Evolutionary conservation across 2,797 vertebrate species (phyloP), one percentile per base, ranked within the genome.

Genomic region (Danio tinwini): DNA sequence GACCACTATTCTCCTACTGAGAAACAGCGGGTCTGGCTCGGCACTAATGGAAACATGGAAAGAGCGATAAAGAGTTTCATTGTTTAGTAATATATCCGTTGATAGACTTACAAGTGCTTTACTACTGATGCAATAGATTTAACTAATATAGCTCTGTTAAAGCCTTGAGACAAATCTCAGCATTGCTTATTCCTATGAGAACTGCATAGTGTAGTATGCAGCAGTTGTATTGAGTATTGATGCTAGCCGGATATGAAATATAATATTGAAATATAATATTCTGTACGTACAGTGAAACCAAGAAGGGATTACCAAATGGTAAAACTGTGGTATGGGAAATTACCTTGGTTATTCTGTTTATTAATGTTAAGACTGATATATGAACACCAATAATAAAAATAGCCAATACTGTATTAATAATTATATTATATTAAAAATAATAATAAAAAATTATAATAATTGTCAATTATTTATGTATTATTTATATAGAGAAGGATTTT

Each of bases 1-100:
- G 74, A 69, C 78, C 45, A 44, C 71, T 63, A 83, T 75, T 82
- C 71, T 68, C 52, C 56, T 47, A 72, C 82, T 63, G 5, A 69
- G 52, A 67, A 14, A 50, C 39, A 82, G 17, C 14, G 5, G 59
- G 6, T 59, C 55, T 44, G 50, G 19, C 47, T 49, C 56, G 53
- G 53, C n/a, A 62, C 76, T 56, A 62, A 58, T 61, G 68, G 19
- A 67, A 74, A 59, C 7, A 50, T n/a, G 29, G 21, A 55, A 59
- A 67, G 19, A 67, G 67, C 10, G 5, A 61, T 47, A 74, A 49
- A 40, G 14, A 16, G 17, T 17, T 45, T 61, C 47, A 59, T 74
- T 78, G 67, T 73, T 73, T 52, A 17, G 19, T 19, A 2, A 13
- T 14, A 63, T 53, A 50, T 44, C 17, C 5, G 3, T 17, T 45